Conservation (phyloP, 1,140 invertebrate genomes). For the Drosophila micromelanica region DNA sequence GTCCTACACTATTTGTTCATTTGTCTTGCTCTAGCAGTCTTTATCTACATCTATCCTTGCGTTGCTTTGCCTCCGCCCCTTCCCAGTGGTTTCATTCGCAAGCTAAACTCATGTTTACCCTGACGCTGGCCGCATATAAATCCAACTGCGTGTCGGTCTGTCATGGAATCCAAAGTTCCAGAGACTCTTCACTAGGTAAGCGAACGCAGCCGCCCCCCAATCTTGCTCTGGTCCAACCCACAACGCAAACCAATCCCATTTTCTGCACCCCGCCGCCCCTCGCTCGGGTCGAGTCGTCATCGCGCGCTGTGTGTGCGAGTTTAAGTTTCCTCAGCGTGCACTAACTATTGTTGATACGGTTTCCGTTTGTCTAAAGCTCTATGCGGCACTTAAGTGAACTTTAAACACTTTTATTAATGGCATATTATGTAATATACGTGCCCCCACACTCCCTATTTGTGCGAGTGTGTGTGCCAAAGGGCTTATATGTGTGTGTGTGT, state of each 20-base stretch:
- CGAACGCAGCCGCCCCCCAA: constrained; percentile 28
- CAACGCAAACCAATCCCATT: constrained; percentile 26
- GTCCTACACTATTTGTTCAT: constrained; percentile 48
- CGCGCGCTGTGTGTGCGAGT: constrained; percentile 26
- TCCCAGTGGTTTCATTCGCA: constrained; percentile 14
- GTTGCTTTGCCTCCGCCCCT: neutral
- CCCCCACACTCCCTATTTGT: neutral
- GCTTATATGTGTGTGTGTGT: constrained; percentile 16
- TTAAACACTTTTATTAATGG: constrained; percentile 84
- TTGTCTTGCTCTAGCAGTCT: constrained; percentile 51
- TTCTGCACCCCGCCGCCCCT: neutral
- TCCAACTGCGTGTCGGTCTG: constrained; percentile 62
- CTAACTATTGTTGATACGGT: constrained; percentile 80
- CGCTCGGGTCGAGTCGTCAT: too few species aligned
- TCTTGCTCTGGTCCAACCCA: neutral
- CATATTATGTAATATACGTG: constrained; percentile 82
- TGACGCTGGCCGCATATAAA: constrained; percentile 76
- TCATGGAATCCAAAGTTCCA: constrained; percentile 51
- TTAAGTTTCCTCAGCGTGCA: constrained; percentile 69
- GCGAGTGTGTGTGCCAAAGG: neutral
- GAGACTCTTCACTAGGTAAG: constrained; percentile 41
- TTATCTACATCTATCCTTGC: constrained; percentile 39
- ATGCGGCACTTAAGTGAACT: constrained; percentile 84
- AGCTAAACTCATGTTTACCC: constrained; percentile 66
- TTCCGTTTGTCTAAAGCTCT: constrained; percentile 82